These are phyloP conservation scores for Laterallus jamaicensis DNA, from an alignment of 2,113 vertebrate species.

Conservation along the genomic window DNA sequence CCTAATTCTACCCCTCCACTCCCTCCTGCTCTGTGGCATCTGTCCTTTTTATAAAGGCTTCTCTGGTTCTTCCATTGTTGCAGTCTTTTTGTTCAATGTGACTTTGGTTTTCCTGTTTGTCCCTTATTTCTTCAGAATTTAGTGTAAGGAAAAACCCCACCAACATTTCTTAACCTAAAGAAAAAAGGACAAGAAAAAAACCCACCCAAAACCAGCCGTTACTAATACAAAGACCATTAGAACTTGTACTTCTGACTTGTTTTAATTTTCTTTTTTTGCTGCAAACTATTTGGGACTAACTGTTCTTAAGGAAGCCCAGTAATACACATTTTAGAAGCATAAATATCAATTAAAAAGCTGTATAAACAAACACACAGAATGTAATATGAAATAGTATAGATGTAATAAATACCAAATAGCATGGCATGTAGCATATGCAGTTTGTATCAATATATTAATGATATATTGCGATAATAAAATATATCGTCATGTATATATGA, in stretches of 20 bases:
- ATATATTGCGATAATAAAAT: background rate
- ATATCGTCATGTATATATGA: background rate
- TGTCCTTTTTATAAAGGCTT: background rate
- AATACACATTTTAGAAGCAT: background rate
- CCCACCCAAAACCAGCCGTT: background rate
- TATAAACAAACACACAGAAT: fast-evolving
- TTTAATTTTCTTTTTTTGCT: background rate
- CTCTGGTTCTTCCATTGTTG: background rate
- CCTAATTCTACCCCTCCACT: background rate
- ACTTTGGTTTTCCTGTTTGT: background rate
- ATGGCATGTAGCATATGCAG: background rate
- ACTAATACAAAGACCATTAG: background rate
- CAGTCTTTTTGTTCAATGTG: background rate
- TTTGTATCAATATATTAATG: background rate
- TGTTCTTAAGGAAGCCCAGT: background rate
- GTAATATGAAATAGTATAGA: too few species aligned
- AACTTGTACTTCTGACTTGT: background rate
- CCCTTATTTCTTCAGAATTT: background rate
- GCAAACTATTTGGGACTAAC: background rate
- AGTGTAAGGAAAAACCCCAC: background rate
- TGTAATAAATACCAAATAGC: background rate
- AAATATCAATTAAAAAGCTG: background rate
- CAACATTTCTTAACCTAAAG: background rate
- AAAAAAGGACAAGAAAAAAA: too few species aligned
- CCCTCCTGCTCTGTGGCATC: background rate